Evolutionary conservation across 2,888 invertebrate genomes (phyloP).

Genomic region (Megalurothrips usitatus): DNA sequence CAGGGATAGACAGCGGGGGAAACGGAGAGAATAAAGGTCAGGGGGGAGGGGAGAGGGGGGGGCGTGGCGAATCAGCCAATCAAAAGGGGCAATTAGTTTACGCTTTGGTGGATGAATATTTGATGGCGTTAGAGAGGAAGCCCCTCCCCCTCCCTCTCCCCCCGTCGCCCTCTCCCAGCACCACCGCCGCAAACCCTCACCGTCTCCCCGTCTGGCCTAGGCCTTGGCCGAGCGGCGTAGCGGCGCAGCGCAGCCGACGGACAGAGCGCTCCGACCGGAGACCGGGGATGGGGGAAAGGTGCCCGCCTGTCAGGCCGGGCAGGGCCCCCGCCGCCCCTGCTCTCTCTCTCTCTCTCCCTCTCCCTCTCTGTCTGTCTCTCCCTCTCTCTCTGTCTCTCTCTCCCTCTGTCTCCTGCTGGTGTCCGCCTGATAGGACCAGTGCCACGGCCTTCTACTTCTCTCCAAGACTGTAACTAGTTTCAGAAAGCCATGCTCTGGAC

Average conservation of each 20-base stretch:
- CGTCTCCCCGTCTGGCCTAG: neutral
- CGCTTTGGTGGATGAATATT: slow-evolving; percentile 24
- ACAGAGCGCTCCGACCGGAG: neutral
- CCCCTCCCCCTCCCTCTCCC: neutral
- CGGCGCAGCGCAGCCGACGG: neutral
- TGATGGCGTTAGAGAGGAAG: slow-evolving; percentile 20
- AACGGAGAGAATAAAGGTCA: slow-evolving; percentile 16
- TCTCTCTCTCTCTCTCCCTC: too few relatives aligned
- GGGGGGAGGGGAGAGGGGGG: neutral
- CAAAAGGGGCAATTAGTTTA: slow-evolving; percentile 26
- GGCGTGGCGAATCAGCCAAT: slow-evolving; percentile 21
- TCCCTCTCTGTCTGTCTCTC: too few relatives aligned
- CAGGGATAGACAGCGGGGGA: neutral
- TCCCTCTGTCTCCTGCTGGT: neutral
- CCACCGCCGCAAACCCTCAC: neutral
- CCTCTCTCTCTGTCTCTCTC: too few relatives aligned
- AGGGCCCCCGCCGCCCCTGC: neutral
- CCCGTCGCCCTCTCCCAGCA: neutral
- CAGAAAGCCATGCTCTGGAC: slow-evolving; percentile 1
- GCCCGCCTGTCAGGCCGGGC: neutral
- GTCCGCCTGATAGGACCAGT: slow-evolving; percentile 14
- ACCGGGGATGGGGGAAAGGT: neutral
- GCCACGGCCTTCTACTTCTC: slow-evolving; percentile 7
- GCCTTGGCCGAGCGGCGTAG: neutral
- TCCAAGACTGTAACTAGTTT: slow-evolving; percentile 8